These are phyloP conservation scores for Phalacrocorax brasilianus DNA, from an alignment of 2,113 vertebrate genomes.

Conservation along the genomic window DNA sequence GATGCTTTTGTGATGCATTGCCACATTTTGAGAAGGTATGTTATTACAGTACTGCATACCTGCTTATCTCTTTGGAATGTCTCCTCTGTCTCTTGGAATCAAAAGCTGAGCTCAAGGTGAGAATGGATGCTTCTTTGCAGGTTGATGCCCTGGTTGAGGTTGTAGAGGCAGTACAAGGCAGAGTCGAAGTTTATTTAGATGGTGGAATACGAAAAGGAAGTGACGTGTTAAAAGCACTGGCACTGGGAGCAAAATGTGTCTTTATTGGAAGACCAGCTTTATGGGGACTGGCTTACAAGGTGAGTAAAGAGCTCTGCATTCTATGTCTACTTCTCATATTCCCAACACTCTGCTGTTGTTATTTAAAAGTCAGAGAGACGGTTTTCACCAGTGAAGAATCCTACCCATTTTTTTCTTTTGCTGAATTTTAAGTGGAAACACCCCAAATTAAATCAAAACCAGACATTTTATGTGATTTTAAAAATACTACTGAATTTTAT, in stretches of 20 bases:
- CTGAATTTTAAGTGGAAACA: neutral
- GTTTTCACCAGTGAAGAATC: neutral
- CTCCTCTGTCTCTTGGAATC: neutral
- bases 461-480: neutral
- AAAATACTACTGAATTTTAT: neutral
- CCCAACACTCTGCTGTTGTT: neutral
- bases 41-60: neutral
- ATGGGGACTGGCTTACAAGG: constrained; percentile 94
- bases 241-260: constrained; percentile 90
- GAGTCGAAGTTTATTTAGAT: constrained; percentile 89
- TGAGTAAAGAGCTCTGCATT: constrained; percentile 45
- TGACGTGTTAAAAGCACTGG: constrained; percentile 89
- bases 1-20: neutral
- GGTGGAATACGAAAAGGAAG: constrained; percentile 91
- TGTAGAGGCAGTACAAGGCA: constrained; percentile 83
- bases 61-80: neutral
- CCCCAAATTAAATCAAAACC: neutral
- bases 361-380: neutral
- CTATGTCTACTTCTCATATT: neutral
- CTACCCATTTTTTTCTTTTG: neutral
- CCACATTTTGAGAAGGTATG: neutral
- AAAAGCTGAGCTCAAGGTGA: neutral
- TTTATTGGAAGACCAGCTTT: constrained; percentile 91
- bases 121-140: constrained; percentile 66
- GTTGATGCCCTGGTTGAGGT: constrained; percentile 90